phyloP scores from a whole-genome alignment of 2,113 vertebrate genomes.

The Brachyhypopomus gauderio region DNA sequence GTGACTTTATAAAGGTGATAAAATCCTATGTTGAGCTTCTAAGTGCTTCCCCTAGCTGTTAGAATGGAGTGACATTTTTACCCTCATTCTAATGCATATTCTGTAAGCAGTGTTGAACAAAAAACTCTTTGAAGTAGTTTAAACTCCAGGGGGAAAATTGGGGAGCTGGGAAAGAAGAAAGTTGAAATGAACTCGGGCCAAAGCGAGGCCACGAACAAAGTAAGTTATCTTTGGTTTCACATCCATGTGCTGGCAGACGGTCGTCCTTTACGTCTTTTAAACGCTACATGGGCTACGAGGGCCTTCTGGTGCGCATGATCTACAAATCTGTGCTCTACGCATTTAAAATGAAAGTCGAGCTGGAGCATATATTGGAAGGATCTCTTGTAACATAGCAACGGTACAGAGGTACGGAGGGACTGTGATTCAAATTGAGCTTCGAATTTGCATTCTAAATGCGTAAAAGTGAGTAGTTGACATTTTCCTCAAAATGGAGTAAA shows the following conservation, averaged over 20 bases:
- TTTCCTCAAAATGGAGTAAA: constrained; percentile 38
- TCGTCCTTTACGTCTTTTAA: neutral
- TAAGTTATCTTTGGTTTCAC: neutral
- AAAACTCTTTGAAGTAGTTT: neutral
- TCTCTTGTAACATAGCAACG: constrained; percentile 30
- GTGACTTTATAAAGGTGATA: constrained; percentile 7
- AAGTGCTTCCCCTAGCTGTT: neutral
- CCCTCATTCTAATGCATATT: constrained; percentile 6
- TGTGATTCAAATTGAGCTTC: constrained; percentile 2
- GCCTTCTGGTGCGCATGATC: neutral
- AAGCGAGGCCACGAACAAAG: neutral
- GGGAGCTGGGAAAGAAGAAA: neutral
- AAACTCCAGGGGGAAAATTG: too few species aligned
- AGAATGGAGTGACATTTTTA: neutral
- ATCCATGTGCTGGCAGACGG: neutral
- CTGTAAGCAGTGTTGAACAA: constrained; percentile 11
- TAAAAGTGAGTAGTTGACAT: constrained; percentile 9
- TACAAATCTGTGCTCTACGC: neutral
- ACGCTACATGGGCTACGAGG: neutral
- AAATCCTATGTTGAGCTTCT: constrained; percentile 1
- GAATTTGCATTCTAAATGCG: constrained; percentile 16
- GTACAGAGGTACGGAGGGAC: neutral
- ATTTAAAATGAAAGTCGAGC: neutral
- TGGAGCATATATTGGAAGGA: neutral
- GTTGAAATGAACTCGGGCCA: neutral